Conservation (phyloP, 2,113 vertebrate genomes). For the Paracanthobrama guichenoti region DNA sequence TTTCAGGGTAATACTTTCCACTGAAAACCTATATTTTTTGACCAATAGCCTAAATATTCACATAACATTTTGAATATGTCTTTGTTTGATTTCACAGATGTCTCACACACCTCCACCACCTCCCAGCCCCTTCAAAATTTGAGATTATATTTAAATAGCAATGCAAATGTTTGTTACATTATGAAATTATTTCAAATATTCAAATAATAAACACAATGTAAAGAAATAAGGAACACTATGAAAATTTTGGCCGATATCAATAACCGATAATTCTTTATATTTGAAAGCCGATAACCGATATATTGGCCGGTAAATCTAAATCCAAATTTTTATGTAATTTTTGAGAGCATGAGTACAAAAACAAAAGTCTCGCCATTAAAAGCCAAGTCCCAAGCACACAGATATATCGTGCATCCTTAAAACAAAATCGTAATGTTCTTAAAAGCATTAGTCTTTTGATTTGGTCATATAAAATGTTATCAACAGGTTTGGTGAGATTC, state of each 20-base stretch:
- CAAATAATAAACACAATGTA: background rate
- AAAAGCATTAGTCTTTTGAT: background rate
- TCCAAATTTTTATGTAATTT: too few species aligned
- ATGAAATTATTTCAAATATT: background rate
- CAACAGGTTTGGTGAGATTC: background rate
- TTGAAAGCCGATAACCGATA: too few species aligned
- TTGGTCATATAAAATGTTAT: background rate
- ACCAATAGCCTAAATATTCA: background rate
- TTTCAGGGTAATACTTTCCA: too few species aligned
- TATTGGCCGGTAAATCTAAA: too few species aligned
- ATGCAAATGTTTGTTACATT: background rate
- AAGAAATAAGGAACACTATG: background rate
- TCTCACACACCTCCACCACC: conserved; percentile 83
- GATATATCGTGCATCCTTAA: too few species aligned
- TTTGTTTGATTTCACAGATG: background rate
- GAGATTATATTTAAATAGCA: background rate
- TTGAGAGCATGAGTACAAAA: too few species aligned
- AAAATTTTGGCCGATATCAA: too few species aligned
- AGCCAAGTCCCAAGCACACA: too few species aligned
- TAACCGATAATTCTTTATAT: too few species aligned
- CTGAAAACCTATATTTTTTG: background rate
- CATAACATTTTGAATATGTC: background rate
- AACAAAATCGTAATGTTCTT: background rate
- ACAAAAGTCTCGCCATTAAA: too few species aligned
- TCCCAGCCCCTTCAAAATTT: conserved; percentile 99